Conservation (phyloP, 1,140 invertebrate genomes). For the Lepidurus packardi region DNA sequence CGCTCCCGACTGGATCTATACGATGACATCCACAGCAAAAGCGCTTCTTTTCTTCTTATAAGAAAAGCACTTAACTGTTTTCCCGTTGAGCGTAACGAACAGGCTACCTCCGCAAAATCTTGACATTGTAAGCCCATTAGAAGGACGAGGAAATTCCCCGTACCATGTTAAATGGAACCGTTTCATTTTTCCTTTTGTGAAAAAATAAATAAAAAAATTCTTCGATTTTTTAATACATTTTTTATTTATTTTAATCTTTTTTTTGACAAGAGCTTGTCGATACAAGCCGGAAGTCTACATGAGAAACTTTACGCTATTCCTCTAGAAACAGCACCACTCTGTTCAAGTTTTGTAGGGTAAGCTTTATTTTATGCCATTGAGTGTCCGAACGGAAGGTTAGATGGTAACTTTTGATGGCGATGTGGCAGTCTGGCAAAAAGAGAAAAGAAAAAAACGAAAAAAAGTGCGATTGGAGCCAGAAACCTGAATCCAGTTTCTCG, state of each 20-base stretch:
- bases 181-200: background rate
- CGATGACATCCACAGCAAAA: background rate
- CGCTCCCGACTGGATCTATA: background rate
- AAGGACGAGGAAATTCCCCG: background rate
- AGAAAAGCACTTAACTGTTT: too few species aligned
- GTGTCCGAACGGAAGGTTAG: background rate
- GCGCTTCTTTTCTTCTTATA: too few species aligned
- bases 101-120: too few species aligned
- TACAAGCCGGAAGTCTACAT: background rate
- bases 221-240: background rate
- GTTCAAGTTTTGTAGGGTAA: background rate
- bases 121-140: too few species aligned
- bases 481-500: background rate
- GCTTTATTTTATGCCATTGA: background rate
- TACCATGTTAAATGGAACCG: background rate
- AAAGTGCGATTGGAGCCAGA: background rate
- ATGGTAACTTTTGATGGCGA: background rate
- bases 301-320: background rate
- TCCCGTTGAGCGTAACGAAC: too few species aligned
- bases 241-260: too few species aligned
- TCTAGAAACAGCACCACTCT: background rate
- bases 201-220: background rate
- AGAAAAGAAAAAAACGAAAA: background rate
- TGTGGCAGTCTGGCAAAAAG: background rate
- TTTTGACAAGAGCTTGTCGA: background rate